Conservation (phyloP, 2,113 vertebrate species). For the Puntigrus tetrazona region DNA sequence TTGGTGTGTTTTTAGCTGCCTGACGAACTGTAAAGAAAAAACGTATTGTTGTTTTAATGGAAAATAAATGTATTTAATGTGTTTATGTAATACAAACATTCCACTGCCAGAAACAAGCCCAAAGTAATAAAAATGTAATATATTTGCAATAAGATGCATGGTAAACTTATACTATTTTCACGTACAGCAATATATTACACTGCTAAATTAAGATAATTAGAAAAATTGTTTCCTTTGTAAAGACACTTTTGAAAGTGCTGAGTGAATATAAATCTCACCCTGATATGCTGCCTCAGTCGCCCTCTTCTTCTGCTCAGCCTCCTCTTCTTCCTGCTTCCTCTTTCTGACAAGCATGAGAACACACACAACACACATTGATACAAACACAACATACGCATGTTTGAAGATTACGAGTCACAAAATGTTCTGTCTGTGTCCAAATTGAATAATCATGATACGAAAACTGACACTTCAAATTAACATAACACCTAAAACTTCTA, state of each 20-base stretch:
- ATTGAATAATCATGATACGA: not conserved
- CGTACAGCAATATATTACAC: slow-evolving; percentile 15
- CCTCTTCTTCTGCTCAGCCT: slow-evolving; percentile 94
- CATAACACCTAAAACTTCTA: not conserved
- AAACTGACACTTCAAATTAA: not conserved
- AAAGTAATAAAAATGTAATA: slow-evolving; percentile 9
- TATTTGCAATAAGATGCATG: not conserved
- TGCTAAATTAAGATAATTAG: not conserved
- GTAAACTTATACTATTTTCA: not conserved
- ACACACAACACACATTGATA: not conserved
- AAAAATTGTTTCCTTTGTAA: not conserved
- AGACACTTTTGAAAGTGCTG: not conserved
- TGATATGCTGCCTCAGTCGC: slow-evolving; percentile 95
- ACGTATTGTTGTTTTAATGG: too few relatives aligned
- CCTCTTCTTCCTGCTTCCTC: slow-evolving; percentile 95
- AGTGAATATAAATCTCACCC: slow-evolving; percentile 69
- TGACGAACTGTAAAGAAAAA: slow-evolving; percentile 81
- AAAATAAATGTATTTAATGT: not conserved
- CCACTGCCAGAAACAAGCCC: not conserved
- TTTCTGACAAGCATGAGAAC: slow-evolving; percentile 76
- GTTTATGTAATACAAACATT: not conserved
- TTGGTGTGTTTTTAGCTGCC: slow-evolving; percentile 91
- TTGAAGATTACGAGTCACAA: not conserved
- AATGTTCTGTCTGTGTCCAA: not conserved
- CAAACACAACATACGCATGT: not conserved